Conservation (phyloP, 2,113 vertebrate species). For the Prolemur simus region DNA sequence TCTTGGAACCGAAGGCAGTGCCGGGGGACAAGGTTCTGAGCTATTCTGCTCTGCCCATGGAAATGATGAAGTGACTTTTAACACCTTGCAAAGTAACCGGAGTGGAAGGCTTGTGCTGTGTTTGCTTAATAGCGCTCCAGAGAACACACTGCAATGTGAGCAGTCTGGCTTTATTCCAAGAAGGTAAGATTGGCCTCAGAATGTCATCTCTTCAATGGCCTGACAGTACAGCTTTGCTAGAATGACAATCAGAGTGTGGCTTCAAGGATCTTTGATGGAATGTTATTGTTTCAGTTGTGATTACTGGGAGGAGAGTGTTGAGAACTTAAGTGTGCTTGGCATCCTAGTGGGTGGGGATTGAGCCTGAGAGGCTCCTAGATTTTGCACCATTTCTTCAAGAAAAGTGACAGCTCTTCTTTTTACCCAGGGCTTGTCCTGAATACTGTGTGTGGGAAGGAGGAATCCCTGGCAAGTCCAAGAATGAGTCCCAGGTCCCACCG, state of each 20-base stretch:
- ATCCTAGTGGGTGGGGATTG: rapidly evolving
- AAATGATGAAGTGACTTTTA: neutral
- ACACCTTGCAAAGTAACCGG: neutral
- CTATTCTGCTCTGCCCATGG: neutral
- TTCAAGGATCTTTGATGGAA: too few relatives aligned
- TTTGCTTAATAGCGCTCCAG: neutral
- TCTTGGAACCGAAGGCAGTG: neutral
- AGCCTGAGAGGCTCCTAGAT: neutral
- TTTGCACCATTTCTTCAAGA: neutral
- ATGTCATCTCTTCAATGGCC: neutral
- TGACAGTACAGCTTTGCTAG: neutral
- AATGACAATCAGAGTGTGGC: neutral
- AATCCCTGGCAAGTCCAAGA: neutral
- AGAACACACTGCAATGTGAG: neutral
- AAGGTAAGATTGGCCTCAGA: neutral
- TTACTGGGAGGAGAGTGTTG: neutral
- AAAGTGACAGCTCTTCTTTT: neutral
- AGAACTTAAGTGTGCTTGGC: neutral
- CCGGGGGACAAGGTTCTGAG: neutral
- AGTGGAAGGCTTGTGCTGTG: neutral
- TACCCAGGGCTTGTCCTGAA: neutral
- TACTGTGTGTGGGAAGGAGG: neutral
- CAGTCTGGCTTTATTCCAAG: neutral
- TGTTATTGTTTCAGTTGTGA: neutral
- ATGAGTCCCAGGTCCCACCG: too few relatives aligned